Evolutionary conservation across 2,888 invertebrate species (phyloP), one percentile per base, ranked within the genome.

Genomic region (Aporophyla lueneburgensis): DNA sequence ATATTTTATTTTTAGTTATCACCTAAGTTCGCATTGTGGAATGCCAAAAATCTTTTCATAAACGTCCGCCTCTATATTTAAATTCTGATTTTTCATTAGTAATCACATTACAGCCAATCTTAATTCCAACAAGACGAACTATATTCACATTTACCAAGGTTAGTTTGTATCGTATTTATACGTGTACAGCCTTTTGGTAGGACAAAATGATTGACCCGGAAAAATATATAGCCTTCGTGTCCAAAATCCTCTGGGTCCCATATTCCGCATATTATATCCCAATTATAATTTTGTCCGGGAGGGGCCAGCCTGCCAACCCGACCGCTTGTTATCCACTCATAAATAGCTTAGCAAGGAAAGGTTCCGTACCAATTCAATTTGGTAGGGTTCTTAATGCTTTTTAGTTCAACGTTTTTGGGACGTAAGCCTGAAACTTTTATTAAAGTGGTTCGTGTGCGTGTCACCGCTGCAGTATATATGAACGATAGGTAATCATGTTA

Each of bases 301-400:
- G 91, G 89, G 90, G 88, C 81, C 85, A 89, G 85, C 76, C 85
- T 87, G 80, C 86, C 80, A 78, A 85, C 88, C 89, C 91, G 91
- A 89, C 92, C 93, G 91, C 94, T 94, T 93, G 93, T 93, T 93
- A 93, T 91, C 93, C 92, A 94, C 92, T 94, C 91, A 91, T 93
- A 95, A 95, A 95, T 95, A 94, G 94, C 95, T 95, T 94, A 94
- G 94, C 91, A 92, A 93, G 91, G 94, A 93, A 92, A 93, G 93
- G 93, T 93, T 89, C 90, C 92, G 89, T 87, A 92, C 91, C 94
- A 93, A 95, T 95, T 95, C 94, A 95, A 95, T 95, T 95, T 93
- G 86, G 91, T 88, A 86, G 91, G 91, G 91, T 90, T 91, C 92
- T 92, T 93, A 94, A 94, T 93, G 92, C 92, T 92, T 93, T 93